Base-by-base conservation (phyloP, 2,797 vertebrate species). In the Saxicola maurus region DNA sequence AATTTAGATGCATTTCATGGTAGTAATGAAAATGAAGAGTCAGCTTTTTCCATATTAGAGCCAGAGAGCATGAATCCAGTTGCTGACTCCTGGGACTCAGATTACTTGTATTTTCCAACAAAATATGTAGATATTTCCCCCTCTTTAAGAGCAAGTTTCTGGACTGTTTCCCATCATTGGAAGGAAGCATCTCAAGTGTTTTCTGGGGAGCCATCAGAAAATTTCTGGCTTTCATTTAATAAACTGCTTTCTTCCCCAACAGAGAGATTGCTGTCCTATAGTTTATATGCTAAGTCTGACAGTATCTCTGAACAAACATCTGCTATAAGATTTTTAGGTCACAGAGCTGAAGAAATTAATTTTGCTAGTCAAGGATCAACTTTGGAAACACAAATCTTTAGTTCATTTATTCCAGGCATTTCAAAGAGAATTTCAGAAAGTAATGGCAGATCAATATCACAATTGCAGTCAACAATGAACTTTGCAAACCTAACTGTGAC, bases 81-180 rank as follows among this genome's bases (percentile, higher is more conserved):
- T 69, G 53, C 38, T 45, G 86, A 7, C 19, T 76, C 38, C 35
- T 45, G 64, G 83, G 67, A 72, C 17, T 65, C 64, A 49, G 38
- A 13, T 77, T 82, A 77, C 60, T 60, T 87, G 35, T 42, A 61
- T 82, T 86, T 91, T 88, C 69, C 78, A 86, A 45, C 57, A 62
- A 82, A 92, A 77, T 74, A 87, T 67, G 28, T 87, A 76, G 90
- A 77, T 78, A 77, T 77, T 91, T 89, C 51, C 19, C 75, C 93
- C 66, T 94, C 91, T 61, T 89, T 94, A 84, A 85, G 40, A 82
- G 17, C 21, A 82, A 82, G 25, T 78, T 91, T 95, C 69, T 91
- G 89, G 92, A 85, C 82, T 40, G 19, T 42, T 80, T 82, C 84
- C 30, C 73, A 61, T 75, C 12, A 74, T 68, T 60, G 93, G 38